Evolutionary conservation across 2,113 vertebrate species (phyloP).

Genomic region (Electrona antarctica): DNA sequence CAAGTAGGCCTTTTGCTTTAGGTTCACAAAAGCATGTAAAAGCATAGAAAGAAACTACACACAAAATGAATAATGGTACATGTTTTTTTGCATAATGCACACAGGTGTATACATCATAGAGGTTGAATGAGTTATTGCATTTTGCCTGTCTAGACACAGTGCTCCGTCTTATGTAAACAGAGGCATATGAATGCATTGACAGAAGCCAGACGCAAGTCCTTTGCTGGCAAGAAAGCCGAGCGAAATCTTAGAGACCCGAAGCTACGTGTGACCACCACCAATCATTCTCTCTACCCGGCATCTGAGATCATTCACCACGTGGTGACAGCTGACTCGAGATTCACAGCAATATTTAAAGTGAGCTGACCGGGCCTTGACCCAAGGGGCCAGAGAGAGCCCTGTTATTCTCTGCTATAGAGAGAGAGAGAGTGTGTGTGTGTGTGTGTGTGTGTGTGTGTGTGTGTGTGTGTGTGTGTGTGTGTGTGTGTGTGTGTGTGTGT

Average conservation of each 20-base stretch:
- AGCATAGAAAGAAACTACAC: constrained; percentile 37
- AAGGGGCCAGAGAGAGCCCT: constrained; percentile 20
- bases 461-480: background rate
- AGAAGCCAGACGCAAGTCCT: constrained; percentile 16
- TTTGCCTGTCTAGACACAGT: constrained; percentile 56
- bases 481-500: constrained; percentile 9
- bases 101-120: constrained; percentile 16
- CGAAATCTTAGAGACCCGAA: background rate
- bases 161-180: constrained; percentile 42
- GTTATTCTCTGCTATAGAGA: constrained; percentile 1
- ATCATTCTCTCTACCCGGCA: background rate
- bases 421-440: too few relatives aligned
- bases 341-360: background rate
- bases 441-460: background rate
- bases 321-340: constrained; percentile 54
- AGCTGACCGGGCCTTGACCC: constrained; percentile 34
- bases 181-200: constrained; percentile 48
- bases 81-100: constrained; percentile 18
- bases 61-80: background rate
- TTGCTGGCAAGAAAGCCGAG: constrained; percentile 22
- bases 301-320: constrained; percentile 5
- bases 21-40: constrained; percentile 19
- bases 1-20: constrained; percentile 28
- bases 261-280: background rate
- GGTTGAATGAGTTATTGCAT: constrained; percentile 33